Conservation (phyloP, 2,888 invertebrate species). For the Parasteatoda lunata region DNA sequence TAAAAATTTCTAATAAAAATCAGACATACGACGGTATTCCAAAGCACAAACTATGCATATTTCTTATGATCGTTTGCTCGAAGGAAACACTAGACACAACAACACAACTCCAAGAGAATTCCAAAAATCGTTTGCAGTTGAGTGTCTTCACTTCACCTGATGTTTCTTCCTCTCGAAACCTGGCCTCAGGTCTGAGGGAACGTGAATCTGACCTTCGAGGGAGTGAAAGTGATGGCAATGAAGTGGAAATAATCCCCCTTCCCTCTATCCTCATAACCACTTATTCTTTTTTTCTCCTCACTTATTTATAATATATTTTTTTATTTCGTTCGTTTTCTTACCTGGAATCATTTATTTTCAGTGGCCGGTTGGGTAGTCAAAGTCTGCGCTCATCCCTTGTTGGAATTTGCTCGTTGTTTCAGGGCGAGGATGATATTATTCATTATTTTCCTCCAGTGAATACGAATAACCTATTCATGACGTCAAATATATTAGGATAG, state of each 20-base stretch:
- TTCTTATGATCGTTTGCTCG: background rate
- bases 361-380: background rate
- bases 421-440: too few species aligned
- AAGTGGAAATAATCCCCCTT: slow-evolving; percentile 40
- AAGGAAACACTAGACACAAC: slow-evolving; percentile 7
- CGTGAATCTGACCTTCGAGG: slow-evolving; percentile 57
- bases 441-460: too few species aligned
- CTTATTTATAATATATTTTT: background rate
- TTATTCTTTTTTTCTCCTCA: slow-evolving; percentile 10
- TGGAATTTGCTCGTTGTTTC: too few species aligned
- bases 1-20: slow-evolving; percentile 5
- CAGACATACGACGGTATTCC: background rate
- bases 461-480: too few species aligned
- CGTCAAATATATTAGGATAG: too few species aligned
- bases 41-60: slow-evolving; percentile 10
- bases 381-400: background rate
- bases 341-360: background rate
- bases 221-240: slow-evolving; percentile 65
- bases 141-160: slow-evolving; percentile 21
- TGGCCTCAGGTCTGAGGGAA: slow-evolving; percentile 17
- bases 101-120: slow-evolving; percentile 6
- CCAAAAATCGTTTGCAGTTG: slow-evolving; percentile 15
- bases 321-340: background rate
- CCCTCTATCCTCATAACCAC: background rate
- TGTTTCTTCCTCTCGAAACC: slow-evolving; percentile 18